A percentile compares a stretch with the other conserved stretches of the same genome.
Conservation (phyloP, 2,113 vertebrate species). For the Daphoenositta chrysoptera region DNA sequence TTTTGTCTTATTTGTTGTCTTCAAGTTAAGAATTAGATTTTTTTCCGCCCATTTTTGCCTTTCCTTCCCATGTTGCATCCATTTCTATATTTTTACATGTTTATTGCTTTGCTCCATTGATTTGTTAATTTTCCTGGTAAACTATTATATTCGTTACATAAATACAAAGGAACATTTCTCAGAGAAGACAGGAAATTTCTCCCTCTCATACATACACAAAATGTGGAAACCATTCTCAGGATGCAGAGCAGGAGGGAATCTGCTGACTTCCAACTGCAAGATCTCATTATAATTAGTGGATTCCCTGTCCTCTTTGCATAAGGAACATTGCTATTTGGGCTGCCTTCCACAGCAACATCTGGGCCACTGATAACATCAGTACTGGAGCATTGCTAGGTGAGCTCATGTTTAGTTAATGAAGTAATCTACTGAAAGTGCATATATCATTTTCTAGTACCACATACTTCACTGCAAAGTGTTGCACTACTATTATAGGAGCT, state of each 20-base stretch:
- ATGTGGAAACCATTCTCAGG: not conserved
- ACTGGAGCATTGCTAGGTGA: conserved; percentile 59
- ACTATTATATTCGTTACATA: not conserved
- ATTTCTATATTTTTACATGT: not conserved
- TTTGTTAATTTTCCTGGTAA: not conserved
- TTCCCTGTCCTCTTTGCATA: conserved; percentile 36
- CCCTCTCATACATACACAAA: not conserved
- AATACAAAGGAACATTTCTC: not conserved
- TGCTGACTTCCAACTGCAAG: conserved; percentile 8
- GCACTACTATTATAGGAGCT: not conserved
- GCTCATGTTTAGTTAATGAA: conserved; percentile 65
- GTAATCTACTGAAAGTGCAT: conserved; percentile 38
- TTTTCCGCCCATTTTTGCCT: not conserved
- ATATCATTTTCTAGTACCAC: conserved; percentile 32
- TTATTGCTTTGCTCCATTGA: not conserved
- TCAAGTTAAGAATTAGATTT: not conserved
- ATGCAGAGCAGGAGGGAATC: conserved; percentile 15
- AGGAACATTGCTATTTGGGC: conserved; percentile 43
- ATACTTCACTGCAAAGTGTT: not conserved
- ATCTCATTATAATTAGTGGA: conserved; percentile 36
- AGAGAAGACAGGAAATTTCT: not conserved
- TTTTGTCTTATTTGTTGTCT: not conserved
- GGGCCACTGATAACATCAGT: conserved; percentile 55
- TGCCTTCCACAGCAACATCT: conserved; percentile 61
- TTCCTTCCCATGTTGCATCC: not conserved